phyloP scores from a whole-genome alignment of 2,113 vertebrate genomes.

The Raja brachyura region DNA sequence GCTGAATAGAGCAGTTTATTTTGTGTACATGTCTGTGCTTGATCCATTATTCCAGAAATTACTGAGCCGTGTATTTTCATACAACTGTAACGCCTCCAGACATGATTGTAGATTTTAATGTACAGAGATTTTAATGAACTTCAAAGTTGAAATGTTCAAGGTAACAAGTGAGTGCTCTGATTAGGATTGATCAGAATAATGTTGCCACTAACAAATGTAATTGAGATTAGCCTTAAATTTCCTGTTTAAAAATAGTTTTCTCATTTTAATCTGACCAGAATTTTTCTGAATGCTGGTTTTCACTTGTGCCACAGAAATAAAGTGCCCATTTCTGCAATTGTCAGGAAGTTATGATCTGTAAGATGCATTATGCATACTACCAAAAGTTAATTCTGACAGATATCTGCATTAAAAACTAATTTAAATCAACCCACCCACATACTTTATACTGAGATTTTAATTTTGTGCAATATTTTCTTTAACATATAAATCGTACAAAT shows the following conservation, averaged over 20 bases:
- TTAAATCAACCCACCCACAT: conserved; percentile 34
- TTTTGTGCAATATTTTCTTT: conserved; percentile 94
- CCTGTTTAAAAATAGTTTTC: conserved; percentile 51
- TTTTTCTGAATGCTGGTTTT: not conserved
- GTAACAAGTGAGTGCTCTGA: conserved; percentile 51
- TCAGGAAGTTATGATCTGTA: not conserved
- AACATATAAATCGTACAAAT: conserved; percentile 76
- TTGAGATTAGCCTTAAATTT: conserved; percentile 67
- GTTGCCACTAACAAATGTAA: conserved; percentile 63
- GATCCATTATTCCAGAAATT: conserved; percentile 30
- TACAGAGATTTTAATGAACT: conserved; percentile 37
- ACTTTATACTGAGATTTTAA: conserved; percentile 59
- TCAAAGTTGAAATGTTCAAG: conserved; percentile 27
- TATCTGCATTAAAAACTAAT: conserved; percentile 3
- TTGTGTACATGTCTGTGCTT: conserved; percentile 30
- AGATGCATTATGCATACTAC: conserved; percentile 5
- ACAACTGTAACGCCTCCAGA: conserved; percentile 37
- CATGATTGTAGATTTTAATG: conserved; percentile 36
- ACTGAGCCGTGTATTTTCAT: conserved; percentile 38
- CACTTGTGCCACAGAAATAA: conserved; percentile 35
- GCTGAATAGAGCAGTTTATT: conserved; percentile 24
- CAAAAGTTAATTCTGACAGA: conserved; percentile 21
- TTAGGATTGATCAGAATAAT: conserved; percentile 47
- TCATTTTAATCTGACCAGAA: conserved; percentile 18
- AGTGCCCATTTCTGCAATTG: conserved; percentile 26